Evolutionary conservation across 2,113 vertebrate genomes (phyloP).

Genomic region (Alethe diademata): DNA sequence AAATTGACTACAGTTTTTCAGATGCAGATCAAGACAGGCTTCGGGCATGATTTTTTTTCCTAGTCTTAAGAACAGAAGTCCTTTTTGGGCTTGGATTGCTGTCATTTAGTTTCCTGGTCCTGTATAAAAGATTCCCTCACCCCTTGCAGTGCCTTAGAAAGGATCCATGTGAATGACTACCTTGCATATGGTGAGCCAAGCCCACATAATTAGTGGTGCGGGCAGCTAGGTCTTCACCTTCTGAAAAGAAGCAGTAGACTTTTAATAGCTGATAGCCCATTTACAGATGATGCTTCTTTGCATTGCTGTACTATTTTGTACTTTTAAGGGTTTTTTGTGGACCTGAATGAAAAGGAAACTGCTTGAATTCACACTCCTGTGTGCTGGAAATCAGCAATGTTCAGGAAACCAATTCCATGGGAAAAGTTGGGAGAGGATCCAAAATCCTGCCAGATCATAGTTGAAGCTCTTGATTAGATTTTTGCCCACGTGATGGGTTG

Average conservation of each 20-base stretch:
- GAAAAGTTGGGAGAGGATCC: background rate
- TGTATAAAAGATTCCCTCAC: background rate
- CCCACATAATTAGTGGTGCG: background rate
- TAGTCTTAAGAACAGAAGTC: background rate
- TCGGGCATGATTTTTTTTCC: background rate
- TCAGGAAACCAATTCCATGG: background rate
- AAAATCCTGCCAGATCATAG: background rate
- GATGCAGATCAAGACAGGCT: background rate
- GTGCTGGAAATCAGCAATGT: background rate
- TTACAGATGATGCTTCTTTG: background rate
- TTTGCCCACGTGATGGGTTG: background rate
- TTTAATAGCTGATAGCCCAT: background rate
- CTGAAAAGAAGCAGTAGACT: background rate
- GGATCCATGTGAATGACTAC: background rate
- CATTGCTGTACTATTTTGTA: background rate
- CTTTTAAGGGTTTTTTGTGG: background rate
- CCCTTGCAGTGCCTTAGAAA: background rate
- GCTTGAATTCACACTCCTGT: background rate
- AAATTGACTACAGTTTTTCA: background rate
- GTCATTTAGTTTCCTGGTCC: background rate
- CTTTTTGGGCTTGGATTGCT: background rate
- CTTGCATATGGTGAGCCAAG: background rate
- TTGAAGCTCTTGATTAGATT: background rate
- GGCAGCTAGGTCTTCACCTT: background rate
- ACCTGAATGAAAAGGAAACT: background rate